Evolutionary conservation across 2,797 vertebrate species (phyloP), one percentile per base, ranked within the genome.

Genomic region (Protosalanx chinensis): DNA sequence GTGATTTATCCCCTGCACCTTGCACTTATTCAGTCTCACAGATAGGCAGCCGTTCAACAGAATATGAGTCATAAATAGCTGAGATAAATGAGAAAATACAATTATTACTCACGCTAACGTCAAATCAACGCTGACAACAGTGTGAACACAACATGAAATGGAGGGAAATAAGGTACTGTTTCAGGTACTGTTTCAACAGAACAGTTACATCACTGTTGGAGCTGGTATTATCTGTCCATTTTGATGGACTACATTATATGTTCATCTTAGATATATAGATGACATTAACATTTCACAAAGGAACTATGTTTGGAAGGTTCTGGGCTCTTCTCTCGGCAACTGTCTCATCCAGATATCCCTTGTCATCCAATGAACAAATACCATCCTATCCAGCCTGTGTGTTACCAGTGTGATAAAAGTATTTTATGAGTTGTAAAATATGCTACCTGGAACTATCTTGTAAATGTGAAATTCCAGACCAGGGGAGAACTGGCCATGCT

Each of bases 391-490:
- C 5, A 71, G 20, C 68, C 30, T 75, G 35, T 76, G 63, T 12
- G 30, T 58, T 72, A 12, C 68, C n/a, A 7, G 18, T n/a, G 13
- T 71, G 67, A 81, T 72, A 41, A 66, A 67, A 79, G 56, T 63
- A 61, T 76, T 79, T 75, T 74, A 73, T 77, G 73, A 85, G 66
- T 64, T 81, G 67, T 79, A 70, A 78, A 82, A 63, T 73, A 57
- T 18, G 27, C 79, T 80, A 78, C 76, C 65, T 68, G 64, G 68
- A 81, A 71, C 80, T 74, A 81, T 68, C 78, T 62, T 33, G 73
- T 83, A 81, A 81, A 86, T 70, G 74, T 41, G 12, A 18, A 82
- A 84, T 88, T 88, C 80, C 81, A 80, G 51, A 69, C 66, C 66
- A 74, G 70, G 75, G 78, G 76, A 78, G 72, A 60, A 59, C 70